Conservation (phyloP, 2,797 vertebrate genomes). For the Trachops cirrhosus region DNA sequence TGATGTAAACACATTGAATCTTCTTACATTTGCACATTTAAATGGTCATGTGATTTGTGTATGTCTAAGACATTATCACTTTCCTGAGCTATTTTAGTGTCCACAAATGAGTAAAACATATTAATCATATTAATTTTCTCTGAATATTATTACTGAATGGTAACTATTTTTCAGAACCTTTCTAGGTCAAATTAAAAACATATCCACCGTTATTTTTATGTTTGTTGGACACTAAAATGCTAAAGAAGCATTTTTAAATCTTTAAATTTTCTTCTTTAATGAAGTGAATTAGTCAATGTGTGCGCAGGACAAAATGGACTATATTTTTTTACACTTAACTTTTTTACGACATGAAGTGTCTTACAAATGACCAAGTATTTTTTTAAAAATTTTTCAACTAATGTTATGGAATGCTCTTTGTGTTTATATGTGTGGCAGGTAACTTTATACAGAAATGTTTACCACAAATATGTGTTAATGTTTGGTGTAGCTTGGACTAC, state of each 20-base stretch:
- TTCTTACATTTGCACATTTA: conserved; percentile 99
- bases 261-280: conserved; percentile 74
- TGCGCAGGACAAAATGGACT: conserved; percentile 86
- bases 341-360: conserved; percentile 90
- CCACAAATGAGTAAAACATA: conserved; percentile 87
- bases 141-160: conserved; percentile 72
- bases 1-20: conserved; percentile 99
- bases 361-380: conserved; percentile 88
- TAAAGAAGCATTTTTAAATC: conserved; percentile 78
- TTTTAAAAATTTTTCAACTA: conserved; percentile 79
- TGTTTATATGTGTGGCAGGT: conserved; percentile 85
- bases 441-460: conserved; percentile 95
- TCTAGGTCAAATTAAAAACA: conserved; percentile 70
- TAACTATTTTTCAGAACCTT: conserved; percentile 63
- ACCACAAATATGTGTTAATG: conserved; percentile 95
- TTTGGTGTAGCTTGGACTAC: conserved; percentile 90
- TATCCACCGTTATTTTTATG: conserved; percentile 68
- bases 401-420: conserved; percentile 90
- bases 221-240: conserved; percentile 89
- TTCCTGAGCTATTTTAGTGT: conserved; percentile 95
- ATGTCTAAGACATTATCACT: conserved; percentile 94
- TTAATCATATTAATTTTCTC: conserved; percentile 80
- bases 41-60: conserved; percentile 95
- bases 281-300: conserved; percentile 83
- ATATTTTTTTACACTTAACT: conserved; percentile 85